Base-by-base conservation (phyloP, 2,888 invertebrate species). In the Eudasyphora cyanicolor region DNA sequence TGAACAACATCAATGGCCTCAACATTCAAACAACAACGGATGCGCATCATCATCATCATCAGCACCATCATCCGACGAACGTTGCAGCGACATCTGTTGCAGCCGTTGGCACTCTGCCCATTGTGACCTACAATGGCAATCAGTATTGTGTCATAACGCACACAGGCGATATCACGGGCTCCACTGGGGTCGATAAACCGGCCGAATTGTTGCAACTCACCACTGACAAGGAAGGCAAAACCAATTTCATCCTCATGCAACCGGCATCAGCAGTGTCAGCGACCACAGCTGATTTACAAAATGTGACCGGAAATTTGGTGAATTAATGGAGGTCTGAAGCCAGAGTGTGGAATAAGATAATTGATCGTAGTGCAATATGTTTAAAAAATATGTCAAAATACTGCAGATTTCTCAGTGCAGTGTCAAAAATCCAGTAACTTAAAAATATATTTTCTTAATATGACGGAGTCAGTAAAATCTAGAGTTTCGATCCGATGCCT, bases 171-270 rank as follows among this genome's bases (percentile, higher is more conserved):
- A 75, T 82, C 19, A 84, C 84, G 19, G 78, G 81, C 67, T 35
- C 81, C 35, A 24, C 81, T n/a, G 69, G 49, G 21, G 84, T 75
- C n/a, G 86, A 86, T 12, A 87, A 87, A 71, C 21, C 21, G 27
- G 86, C 90, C 57, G 90, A 90, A 84, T 82, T 87, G 62, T 62
- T 87, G 85, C 89, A 85, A 87, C 84, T 87, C 29, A 86, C 85
- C 82, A 85, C 86, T 73, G 87, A 86, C 76, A 86, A 85, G 77
- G 86, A 87, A 74, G 86, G 86, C 29, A 86, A 89, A 73, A 85
- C 90, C 70, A 90, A 90, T 85, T 89, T 90, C 24, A 90, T 90
- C 82, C 88, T 90, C n/a, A 90, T 90, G 90, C 90, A 90, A 85
- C 90, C 90, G 42, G 64, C 83, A 76, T 29, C 86, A 60, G 35